A percentile compares a stretch with the other conserved stretches of the same genome.
Evolutionary conservation across 2,888 invertebrate species (phyloP).

Genomic region (Palloptera scutellata): DNA sequence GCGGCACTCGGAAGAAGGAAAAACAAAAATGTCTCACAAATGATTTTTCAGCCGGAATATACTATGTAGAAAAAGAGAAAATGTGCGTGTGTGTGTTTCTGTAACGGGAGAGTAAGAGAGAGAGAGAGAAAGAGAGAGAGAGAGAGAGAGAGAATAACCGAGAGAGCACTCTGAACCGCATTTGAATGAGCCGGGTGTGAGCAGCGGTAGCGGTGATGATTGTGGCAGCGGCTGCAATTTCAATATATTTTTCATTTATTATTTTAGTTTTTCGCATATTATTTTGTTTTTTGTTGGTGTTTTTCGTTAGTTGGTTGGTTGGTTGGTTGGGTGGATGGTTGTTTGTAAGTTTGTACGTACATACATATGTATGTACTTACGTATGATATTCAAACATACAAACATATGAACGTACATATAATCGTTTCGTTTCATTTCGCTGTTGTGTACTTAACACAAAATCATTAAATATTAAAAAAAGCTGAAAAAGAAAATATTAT

Average conservation of each 20-base stretch:
- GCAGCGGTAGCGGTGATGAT: conserved; percentile 1
- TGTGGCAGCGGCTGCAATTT: conserved; percentile 21
- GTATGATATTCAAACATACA: conserved; percentile 8
- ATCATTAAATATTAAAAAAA: conserved; percentile 20
- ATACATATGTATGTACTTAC: conserved; percentile 30
- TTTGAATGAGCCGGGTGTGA: conserved; percentile 23
- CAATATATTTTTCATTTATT: conserved; percentile 29
- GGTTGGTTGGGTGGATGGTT: conserved; percentile 16
- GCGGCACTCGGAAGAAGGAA: conserved; percentile 21
- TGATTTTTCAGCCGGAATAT: too few relatives aligned
- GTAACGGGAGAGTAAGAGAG: neutral
- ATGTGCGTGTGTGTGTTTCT: too few relatives aligned
- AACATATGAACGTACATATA: conserved; percentile 4
- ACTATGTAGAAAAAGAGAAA: neutral
- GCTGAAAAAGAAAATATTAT: neutral
- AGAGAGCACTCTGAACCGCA: neutral
- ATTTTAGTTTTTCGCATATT: conserved; percentile 29
- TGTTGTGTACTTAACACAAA: conserved; percentile 15
- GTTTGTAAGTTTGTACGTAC: conserved; percentile 29
- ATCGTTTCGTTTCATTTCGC: conserved; percentile 22
- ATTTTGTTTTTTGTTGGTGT: conserved; percentile 17
- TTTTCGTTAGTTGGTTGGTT: conserved; percentile 18
- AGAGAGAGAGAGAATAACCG: neutral
- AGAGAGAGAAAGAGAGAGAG: conserved; percentile 1
- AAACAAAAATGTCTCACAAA: conserved; percentile 16